Evolutionary conservation across 2,888 invertebrate species (phyloP).

Genomic region (Lepidochrysops patricia): DNA sequence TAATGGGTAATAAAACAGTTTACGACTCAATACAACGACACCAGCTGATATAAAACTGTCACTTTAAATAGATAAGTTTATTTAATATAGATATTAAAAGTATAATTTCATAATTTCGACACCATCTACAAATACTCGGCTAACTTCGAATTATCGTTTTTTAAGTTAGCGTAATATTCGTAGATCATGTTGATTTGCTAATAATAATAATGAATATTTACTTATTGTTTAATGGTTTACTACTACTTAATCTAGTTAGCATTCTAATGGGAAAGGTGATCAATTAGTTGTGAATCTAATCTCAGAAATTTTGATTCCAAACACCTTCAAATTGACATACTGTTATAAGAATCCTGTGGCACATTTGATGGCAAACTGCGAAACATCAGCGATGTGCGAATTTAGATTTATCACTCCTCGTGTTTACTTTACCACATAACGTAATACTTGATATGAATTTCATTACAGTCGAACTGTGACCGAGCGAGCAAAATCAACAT

Average conservation of each 20-base stretch:
- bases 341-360: conserved; percentile 19
- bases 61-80: not conserved
- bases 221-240: no score
- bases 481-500: not conserved
- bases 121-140: no score
- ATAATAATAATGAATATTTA: no score
- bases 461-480: conserved; percentile 24
- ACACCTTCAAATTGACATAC: not conserved
- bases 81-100: no score
- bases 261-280: no score
- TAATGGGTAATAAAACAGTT: not conserved
- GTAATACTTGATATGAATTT: conserved; percentile 30
- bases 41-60: not conserved
- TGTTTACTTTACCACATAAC: conserved; percentile 38
- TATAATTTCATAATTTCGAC: no score
- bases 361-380: conserved; percentile 14
- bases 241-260: no score
- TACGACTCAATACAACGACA: not conserved
- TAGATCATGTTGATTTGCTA: no score
- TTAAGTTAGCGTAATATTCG: no score
- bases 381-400: conserved; percentile 37
- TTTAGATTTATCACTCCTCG: conserved; percentile 46
- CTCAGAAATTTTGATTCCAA: no score
- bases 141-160: no score
- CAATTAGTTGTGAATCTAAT: no score